Conservation (phyloP, 1,140 invertebrate species). For the Drosophila punjabiensis region DNA sequence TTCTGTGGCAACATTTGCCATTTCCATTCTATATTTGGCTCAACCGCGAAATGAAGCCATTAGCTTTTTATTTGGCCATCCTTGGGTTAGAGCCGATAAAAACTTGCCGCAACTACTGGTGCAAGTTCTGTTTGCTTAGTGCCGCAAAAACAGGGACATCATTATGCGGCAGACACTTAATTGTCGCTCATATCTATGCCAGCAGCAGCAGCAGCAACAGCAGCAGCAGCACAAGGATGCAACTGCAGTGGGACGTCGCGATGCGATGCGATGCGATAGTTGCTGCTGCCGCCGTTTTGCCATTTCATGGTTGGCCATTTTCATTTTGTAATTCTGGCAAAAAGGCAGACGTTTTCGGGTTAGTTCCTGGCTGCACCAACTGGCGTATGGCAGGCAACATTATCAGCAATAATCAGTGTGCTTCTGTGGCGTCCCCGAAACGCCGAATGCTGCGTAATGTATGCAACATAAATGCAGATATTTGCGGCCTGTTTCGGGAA, state of each 20-base stretch:
- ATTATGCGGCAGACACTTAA: conserved; percentile 83
- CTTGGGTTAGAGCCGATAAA: conserved; percentile 69
- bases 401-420: conserved; percentile 74
- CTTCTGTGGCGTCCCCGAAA: conserved; percentile 52
- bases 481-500: conserved; percentile 40
- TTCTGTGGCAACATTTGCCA: conserved; percentile 2
- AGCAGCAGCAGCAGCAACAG: not conserved
- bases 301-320: conserved; percentile 56
- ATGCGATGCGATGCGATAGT: conserved; percentile 12
- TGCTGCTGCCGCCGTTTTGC: conserved; percentile 22
- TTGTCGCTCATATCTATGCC: conserved; percentile 79
- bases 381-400: conserved; percentile 57
- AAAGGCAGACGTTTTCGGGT: conserved; percentile 52
- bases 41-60: conserved; percentile 52
- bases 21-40: conserved; percentile 33
- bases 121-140: conserved; percentile 36
- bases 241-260: conserved; percentile 18
- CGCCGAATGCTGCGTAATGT: conserved; percentile 74
- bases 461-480: conserved; percentile 74
- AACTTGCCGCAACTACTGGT: conserved; percentile 44
- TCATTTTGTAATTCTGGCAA: conserved; percentile 60
- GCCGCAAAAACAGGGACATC: conserved; percentile 73
- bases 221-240: conserved; percentile 21
- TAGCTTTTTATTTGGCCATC: conserved; percentile 60
- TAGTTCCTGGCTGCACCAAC: conserved; percentile 27